A percentile compares a stretch with the other conserved stretches of the same genome.
Evolutionary conservation across 2,888 invertebrate genomes (phyloP).

Genomic region (Nomada hirtipes): DNA sequence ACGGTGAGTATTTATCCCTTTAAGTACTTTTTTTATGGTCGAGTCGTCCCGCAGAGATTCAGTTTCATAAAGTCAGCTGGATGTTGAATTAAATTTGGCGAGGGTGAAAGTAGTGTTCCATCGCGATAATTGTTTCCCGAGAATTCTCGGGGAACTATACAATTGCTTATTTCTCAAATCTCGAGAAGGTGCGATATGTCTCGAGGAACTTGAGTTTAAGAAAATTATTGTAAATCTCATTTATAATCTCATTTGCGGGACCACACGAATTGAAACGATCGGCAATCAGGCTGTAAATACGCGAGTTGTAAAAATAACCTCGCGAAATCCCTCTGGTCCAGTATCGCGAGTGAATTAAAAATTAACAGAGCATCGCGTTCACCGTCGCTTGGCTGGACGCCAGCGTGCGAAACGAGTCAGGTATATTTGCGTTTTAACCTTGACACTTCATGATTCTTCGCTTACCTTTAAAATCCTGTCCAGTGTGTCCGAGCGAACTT

Average conservation of each 20-base stretch:
- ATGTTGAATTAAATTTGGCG: not conserved
- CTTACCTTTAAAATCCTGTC: slow-evolving; percentile 1
- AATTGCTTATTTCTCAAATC: too few relatives aligned
- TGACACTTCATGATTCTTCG: slow-evolving; percentile 37
- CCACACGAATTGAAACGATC: slow-evolving; percentile 28
- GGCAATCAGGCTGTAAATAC: not conserved
- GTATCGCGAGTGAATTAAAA: slow-evolving; percentile 61
- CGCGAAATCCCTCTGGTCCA: not conserved
- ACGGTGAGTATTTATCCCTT: slow-evolving; percentile 85
- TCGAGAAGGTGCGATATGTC: too few relatives aligned
- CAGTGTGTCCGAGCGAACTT: not conserved
- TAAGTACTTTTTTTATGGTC: not conserved
- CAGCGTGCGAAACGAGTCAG: slow-evolving; percentile 47
- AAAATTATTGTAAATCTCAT: too few relatives aligned
- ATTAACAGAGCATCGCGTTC: slow-evolving; percentile 33
- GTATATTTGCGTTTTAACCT: slow-evolving; percentile 57
- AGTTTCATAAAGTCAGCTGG: not conserved
- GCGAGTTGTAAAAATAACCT: slow-evolving; percentile 36
- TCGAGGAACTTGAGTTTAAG: too few relatives aligned
- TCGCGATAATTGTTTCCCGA: too few relatives aligned
- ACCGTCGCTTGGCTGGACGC: slow-evolving; percentile 45
- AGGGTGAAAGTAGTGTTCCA: too few relatives aligned
- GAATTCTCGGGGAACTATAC: too few relatives aligned
- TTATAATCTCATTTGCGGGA: too few relatives aligned
- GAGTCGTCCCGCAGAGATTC: not conserved